A percentile compares a stretch with the other conserved stretches of the same genome.
phyloP scores from a whole-genome alignment of 92 coral and sea anemone genomes.

The Paramuricea clavata region DNA sequence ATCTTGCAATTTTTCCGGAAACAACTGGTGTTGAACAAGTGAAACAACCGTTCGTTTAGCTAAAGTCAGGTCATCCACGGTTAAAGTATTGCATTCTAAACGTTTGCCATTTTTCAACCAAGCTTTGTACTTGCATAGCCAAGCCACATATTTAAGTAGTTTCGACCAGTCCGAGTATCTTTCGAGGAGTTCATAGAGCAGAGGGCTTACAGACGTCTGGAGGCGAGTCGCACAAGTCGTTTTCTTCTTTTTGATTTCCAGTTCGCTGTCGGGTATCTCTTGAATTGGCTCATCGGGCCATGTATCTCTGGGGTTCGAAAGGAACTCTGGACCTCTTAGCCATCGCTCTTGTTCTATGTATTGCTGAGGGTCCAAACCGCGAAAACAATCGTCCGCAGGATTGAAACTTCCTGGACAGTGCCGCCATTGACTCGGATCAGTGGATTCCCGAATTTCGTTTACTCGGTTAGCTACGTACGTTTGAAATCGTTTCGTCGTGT shows the following conservation, averaged over 20 bases:
- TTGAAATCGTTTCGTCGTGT: constrained; percentile 28
- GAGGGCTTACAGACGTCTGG: no score
- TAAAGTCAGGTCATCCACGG: no score
- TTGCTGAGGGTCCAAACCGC: constrained; percentile 30
- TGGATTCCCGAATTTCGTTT: constrained; percentile 21
- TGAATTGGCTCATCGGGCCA: no score
- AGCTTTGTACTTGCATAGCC: no score
- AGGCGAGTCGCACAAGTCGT: not conserved
- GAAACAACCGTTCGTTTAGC: no score
- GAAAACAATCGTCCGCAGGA: constrained; percentile 44
- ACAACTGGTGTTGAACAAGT: no score
- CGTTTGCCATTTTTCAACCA: no score
- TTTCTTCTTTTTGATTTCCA: not conserved
- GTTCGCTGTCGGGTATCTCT: not conserved
- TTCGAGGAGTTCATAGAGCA: no score
- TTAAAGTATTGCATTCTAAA: no score
- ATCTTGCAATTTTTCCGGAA: no score
- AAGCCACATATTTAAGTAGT: no score
- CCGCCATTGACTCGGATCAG: constrained; percentile 31
- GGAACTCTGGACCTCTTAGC: constrained; percentile 50
- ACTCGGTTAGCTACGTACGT: constrained; percentile 49
- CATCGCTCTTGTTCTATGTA: constrained; percentile 31
- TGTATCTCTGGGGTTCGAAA: not conserved
- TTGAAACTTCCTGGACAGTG: constrained; percentile 24
- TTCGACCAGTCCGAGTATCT: no score